A percentile compares a stretch with the other conserved stretches of the same genome.
phyloP scores from a whole-genome alignment of 2,113 vertebrate genomes.

The Corydoras sp. region DNA sequence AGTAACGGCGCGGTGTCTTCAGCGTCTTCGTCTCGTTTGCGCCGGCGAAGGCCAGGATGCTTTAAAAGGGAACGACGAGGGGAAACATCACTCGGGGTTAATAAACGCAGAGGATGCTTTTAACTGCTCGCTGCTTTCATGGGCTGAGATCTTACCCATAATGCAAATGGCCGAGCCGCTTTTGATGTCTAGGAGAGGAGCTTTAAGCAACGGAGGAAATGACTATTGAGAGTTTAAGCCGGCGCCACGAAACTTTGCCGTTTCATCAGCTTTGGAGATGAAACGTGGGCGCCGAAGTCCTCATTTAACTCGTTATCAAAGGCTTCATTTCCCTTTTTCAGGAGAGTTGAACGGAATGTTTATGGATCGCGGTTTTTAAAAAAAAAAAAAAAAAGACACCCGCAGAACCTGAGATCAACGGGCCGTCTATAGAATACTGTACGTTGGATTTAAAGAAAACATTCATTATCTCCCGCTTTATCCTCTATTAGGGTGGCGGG shows the following conservation, averaged over 20 bases:
- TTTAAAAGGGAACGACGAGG: not conserved
- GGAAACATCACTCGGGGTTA: constrained; percentile 16
- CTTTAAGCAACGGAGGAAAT: constrained; percentile 53
- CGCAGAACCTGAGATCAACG: too few relatives aligned
- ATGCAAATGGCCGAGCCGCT: constrained; percentile 64
- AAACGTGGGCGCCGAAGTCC: constrained; percentile 62
- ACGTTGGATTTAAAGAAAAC: too few relatives aligned
- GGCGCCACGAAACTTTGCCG: constrained; percentile 49
- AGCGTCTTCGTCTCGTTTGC: not conserved
- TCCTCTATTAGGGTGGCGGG: too few relatives aligned
- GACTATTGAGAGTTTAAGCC: constrained; percentile 43
- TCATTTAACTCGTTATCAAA: constrained; percentile 49
- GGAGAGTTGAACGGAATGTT: too few relatives aligned
- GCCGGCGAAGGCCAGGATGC: not conserved
- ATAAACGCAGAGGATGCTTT: constrained; percentile 25
- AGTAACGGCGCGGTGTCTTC: constrained; percentile 2
- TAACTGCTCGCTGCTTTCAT: constrained; percentile 57
- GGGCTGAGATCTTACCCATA: constrained; percentile 65
- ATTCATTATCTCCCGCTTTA: too few relatives aligned
- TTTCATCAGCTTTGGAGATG: constrained; percentile 65
- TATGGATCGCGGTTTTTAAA: too few relatives aligned
- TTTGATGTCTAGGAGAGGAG: constrained; percentile 63
- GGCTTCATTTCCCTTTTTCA: not conserved
- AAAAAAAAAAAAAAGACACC: too few relatives aligned
- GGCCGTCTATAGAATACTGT: too few relatives aligned